Conservation (phyloP, 2,888 invertebrate genomes). For the Encarsia formosa region DNA sequence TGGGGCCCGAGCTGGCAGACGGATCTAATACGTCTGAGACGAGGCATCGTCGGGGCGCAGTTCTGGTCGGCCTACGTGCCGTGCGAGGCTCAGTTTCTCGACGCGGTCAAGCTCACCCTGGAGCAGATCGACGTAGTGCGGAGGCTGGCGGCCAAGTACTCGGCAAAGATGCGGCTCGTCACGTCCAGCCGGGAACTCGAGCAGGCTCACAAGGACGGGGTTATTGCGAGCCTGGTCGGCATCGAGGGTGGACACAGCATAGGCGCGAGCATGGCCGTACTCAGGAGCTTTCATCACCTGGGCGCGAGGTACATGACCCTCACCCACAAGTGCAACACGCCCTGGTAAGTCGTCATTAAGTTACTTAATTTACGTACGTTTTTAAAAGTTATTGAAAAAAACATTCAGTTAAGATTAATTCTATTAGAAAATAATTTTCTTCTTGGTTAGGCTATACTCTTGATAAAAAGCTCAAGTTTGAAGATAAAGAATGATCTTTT, state of each 20-base stretch:
- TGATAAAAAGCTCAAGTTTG: no score
- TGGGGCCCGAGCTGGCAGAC: conserved; percentile 53
- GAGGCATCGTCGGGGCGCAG: conserved; percentile 55
- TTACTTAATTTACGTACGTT: not conserved
- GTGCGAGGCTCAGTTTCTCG: conserved; percentile 62
- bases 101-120: conserved; percentile 63
- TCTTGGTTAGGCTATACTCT: no score
- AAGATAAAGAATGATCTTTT: no score
- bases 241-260: conserved; percentile 67
- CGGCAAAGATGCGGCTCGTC: conserved; percentile 46
- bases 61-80: conserved; percentile 54
- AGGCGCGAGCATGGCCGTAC: conserved; percentile 63
- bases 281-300: conserved; percentile 63
- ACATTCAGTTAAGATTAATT: no score
- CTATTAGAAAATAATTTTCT: no score
- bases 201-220: conserved; percentile 58
- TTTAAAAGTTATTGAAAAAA: no score
- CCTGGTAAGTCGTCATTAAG: conserved; percentile 60
- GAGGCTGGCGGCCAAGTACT: conserved; percentile 51
- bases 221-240: conserved; percentile 62
- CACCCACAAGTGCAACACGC: conserved; percentile 66
- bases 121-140: conserved; percentile 66
- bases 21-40: conserved; percentile 52
- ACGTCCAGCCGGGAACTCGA: conserved; percentile 59
- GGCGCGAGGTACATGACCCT: conserved; percentile 66